A percentile compares a stretch with the other conserved stretches of the same genome.
phyloP scores from a whole-genome alignment of 2,888 invertebrate genomes.

The Acrobasis suavella region DNA sequence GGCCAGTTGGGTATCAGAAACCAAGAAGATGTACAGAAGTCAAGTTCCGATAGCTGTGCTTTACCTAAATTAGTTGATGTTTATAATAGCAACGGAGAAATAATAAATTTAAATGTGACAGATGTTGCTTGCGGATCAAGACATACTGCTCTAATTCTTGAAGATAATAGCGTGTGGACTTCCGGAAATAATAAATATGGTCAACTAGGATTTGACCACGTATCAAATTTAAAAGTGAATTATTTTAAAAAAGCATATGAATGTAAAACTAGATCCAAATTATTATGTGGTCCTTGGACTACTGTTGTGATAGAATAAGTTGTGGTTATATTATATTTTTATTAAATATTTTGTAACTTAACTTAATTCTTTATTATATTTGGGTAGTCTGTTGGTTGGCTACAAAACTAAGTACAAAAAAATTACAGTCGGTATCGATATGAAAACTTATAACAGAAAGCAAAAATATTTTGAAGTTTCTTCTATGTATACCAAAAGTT shows the following conservation, averaged over 20 bases:
- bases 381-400: no score
- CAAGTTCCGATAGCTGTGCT: constrained; percentile 43
- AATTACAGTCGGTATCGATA: no score
- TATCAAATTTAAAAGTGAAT: constrained; percentile 46
- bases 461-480: no score
- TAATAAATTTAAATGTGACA: constrained; percentile 74
- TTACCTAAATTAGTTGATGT: constrained; percentile 66
- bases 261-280: constrained; percentile 38
- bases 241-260: constrained; percentile 55
- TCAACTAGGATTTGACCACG: constrained; percentile 83
- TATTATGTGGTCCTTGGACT: constrained; percentile 68
- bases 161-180: constrained; percentile 86
- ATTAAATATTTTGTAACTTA: no score
- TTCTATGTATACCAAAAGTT: no score
- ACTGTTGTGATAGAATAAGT: constrained; percentile 46
- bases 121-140: constrained; percentile 89
- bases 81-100: constrained; percentile 60
- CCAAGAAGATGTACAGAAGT: constrained; percentile 35
- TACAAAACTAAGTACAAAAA: no score
- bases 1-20: constrained; percentile 90
- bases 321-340: no score
- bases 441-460: no score
- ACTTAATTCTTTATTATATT: no score
- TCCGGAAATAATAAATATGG: constrained; percentile 92
- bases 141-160: constrained; percentile 88